phyloP scores from a whole-genome alignment of 92 coral and sea anemone species.

The Epizoanthus rinbou region DNA sequence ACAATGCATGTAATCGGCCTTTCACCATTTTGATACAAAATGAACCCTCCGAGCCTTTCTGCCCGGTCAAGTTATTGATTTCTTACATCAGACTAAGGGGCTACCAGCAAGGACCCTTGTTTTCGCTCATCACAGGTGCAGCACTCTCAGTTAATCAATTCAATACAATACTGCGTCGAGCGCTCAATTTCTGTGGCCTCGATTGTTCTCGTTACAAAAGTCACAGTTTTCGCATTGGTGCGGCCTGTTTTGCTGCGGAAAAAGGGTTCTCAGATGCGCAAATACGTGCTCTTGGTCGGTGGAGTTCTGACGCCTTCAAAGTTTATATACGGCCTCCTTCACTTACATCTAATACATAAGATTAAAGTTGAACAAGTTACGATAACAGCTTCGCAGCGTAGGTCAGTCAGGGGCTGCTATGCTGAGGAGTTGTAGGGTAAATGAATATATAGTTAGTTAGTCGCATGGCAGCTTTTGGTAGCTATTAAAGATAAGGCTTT shows the following conservation, averaged over 20 bases:
- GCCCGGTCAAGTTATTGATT: constrained; percentile 37
- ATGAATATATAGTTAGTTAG: too few relatives aligned
- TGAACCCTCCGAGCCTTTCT: constrained; percentile 47
- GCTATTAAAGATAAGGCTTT: too few relatives aligned
- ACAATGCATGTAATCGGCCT: constrained; percentile 46
- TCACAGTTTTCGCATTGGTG: constrained; percentile 51
- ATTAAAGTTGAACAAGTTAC: too few relatives aligned
- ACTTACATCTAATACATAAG: constrained; percentile 14
- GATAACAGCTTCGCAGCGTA: too few relatives aligned
- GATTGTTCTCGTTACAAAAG: constrained; percentile 39
- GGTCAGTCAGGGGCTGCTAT: too few relatives aligned
- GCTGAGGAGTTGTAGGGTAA: too few relatives aligned
- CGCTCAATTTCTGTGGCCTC: constrained; percentile 32
- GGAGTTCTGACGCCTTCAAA: constrained; percentile 47
- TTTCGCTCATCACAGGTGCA: constrained; percentile 5
- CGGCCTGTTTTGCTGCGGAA: constrained; percentile 46
- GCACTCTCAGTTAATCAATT: constrained; percentile 19
- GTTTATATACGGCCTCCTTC: constrained; percentile 8
- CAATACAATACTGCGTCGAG: constrained; percentile 12
- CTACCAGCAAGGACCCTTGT: constrained; percentile 37
- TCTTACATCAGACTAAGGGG: constrained; percentile 26
- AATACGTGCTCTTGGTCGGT: constrained; percentile 51
- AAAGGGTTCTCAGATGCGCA: constrained; percentile 47
- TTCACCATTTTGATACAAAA: constrained; percentile 41
- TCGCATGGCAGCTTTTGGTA: too few relatives aligned